Evolutionary conservation across 1,140 invertebrate species (phyloP).

Genomic region (Holotrichia oblita): DNA sequence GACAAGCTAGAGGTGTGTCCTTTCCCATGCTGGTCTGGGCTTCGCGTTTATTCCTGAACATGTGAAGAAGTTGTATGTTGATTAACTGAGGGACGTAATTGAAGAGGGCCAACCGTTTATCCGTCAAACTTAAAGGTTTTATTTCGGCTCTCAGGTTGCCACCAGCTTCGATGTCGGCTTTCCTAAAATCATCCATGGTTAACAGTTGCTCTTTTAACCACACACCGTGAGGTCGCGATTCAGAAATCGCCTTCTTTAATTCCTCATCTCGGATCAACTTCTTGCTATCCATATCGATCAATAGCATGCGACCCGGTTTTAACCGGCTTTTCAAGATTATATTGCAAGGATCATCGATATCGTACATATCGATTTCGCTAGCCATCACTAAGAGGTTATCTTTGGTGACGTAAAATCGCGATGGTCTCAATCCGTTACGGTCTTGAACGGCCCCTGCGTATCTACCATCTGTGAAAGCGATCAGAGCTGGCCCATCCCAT

Average conservation of each 20-base stretch:
- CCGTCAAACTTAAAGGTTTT: background rate
- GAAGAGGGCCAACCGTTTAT: background rate
- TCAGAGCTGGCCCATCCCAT: conserved; percentile 97
- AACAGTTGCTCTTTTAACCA: conserved; percentile 86
- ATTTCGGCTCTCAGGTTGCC: background rate
- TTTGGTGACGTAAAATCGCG: conserved; percentile 96
- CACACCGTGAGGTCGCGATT: conserved; percentile 84
- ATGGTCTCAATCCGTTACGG: conserved; percentile 96
- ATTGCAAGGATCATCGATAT: conserved; percentile 83
- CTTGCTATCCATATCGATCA: conserved; percentile 94
- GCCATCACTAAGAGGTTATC: conserved; percentile 98
- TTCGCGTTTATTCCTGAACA: conserved; percentile 65
- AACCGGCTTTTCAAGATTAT: conserved; percentile 95
- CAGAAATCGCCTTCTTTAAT: conserved; percentile 87
- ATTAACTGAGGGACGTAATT: background rate
- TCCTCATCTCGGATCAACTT: conserved; percentile 93
- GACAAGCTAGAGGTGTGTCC: conserved; percentile 95
- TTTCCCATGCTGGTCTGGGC: conserved; percentile 99
- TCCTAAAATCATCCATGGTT: background rate
- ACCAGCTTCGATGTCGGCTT: background rate
- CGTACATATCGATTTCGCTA: conserved; percentile 95
- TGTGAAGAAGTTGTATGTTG: conserved; percentile 4
- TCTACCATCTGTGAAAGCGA: conserved; percentile 97
- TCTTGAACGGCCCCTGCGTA: conserved; percentile 87
- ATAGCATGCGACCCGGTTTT: conserved; percentile 96